Percentiles rank a stretch among this genome's conserved stretches.
These are phyloP conservation scores for Eristalis intricaria DNA, from an alignment of 2,888 invertebrate genomes.

Conservation along the genomic window DNA sequence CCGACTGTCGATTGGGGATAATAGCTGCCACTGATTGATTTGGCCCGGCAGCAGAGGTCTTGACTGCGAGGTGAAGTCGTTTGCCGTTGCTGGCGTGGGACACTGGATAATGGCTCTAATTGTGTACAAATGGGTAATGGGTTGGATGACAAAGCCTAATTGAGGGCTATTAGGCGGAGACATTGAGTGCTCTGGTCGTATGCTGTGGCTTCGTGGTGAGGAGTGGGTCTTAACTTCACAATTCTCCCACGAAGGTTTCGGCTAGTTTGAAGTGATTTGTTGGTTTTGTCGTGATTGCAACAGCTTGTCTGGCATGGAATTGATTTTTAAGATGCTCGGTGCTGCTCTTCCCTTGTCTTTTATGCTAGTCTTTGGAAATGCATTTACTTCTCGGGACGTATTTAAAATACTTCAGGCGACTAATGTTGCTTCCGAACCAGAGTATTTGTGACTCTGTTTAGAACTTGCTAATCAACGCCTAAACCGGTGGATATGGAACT, in stretches of 20 bases:
- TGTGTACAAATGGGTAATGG: conserved; percentile 12
- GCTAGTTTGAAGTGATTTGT: neutral
- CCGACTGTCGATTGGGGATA: conserved; percentile 7
- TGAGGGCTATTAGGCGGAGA: conserved; percentile 17
- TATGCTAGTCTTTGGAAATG: too few relatives aligned
- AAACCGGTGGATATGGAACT: too few relatives aligned
- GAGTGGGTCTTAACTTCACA: neutral
- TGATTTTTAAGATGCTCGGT: neutral
- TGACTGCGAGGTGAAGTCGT: conserved; percentile 20
- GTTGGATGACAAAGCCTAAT: conserved; percentile 21
- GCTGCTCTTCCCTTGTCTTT: neutral
- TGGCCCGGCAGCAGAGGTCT: conserved; percentile 34
- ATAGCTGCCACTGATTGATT: conserved; percentile 40
- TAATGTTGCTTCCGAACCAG: too few relatives aligned
- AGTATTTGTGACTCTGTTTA: too few relatives aligned
- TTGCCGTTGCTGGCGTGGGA: conserved; percentile 8
- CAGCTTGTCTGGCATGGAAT: neutral
- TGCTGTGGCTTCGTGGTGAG: neutral
- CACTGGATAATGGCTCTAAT: neutral
- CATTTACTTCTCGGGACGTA: too few relatives aligned
- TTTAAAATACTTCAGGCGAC: too few relatives aligned
- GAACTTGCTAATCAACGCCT: too few relatives aligned
- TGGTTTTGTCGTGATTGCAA: neutral
- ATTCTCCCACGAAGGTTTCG: neutral
- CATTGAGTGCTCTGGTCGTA: neutral